Evolutionary conservation across 2,888 invertebrate genomes (phyloP), one percentile per base, ranked within the genome.

Genomic region (Parapristionchus giblindavisi): DNA sequence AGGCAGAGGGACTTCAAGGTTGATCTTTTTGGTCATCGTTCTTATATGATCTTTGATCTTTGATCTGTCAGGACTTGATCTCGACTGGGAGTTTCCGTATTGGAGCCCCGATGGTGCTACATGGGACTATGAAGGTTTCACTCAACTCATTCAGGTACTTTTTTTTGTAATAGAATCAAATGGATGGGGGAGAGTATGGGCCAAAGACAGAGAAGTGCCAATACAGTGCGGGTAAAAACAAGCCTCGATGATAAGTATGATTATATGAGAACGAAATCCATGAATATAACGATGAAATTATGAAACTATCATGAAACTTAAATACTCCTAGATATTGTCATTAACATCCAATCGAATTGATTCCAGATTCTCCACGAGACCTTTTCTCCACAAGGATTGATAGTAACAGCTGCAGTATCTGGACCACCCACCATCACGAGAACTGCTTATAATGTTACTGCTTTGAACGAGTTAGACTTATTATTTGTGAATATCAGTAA

Each of bases 381-480:
- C 3, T 84, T 83, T 70, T 17, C 72, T 14, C 76, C 79, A 56
- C 24, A 51, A 14, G 65, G 76, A n/a, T 71, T 81, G 14, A 66
- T 83, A 8, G 61, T 87, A 34, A 81, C 85, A 1, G 75, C 82
- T 1, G 85, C 87, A 1, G 82, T 93, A 0, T 94, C 93, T 0
- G 94, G 94, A 17, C 93, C 93, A 0, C 91, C 92, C 85, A 91
- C 92, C 0, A 92, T 95, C 75, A 91, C 93, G 0, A 92, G 92
- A 84, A 91, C 91, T 75, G 92, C 93, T 0, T 95, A 95, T 88
- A 92, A 94, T 88, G 91, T 95, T 17, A 90, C 91, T 29, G 92
- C 93, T 88, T 90, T 95, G 77, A 93, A 93, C 82, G 90, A 92
- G 91, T 94, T 89, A 89, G 48, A 48, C n/a, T n/a, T n/a, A n/a